Conservation (phyloP, 2,113 vertebrate genomes). For the Ammospiza nelsoni region DNA sequence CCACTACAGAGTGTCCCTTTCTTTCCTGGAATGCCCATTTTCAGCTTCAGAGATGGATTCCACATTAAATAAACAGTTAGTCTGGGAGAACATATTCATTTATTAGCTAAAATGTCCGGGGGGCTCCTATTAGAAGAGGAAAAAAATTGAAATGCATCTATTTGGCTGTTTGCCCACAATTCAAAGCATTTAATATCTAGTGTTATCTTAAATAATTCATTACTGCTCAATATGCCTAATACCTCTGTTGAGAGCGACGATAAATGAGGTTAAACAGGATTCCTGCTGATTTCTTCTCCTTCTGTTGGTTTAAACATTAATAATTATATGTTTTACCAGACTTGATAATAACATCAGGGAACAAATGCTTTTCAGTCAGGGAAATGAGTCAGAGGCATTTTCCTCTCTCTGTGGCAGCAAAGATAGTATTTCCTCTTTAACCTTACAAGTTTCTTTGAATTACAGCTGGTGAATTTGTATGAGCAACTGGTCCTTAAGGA, state of each 20-base stretch:
- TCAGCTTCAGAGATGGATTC: not conserved
- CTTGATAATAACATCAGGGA: not conserved
- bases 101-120: not conserved
- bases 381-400: slow-evolving; percentile 8
- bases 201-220: slow-evolving; percentile 65
- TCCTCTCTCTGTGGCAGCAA: not conserved
- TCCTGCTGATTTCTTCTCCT: slow-evolving; percentile 47
- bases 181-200: slow-evolving; percentile 48
- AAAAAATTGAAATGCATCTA: slow-evolving; percentile 2
- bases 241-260: slow-evolving; percentile 8
- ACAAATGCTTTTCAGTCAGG: not conserved
- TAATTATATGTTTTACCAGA: slow-evolving; percentile 48
- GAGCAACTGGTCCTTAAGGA: not conserved
- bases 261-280: slow-evolving; percentile 56
- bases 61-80: not conserved
- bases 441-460: not conserved
- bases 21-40: not conserved
- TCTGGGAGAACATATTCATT: not conserved
- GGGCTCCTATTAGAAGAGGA: not conserved
- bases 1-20: not conserved
- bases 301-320: slow-evolving; percentile 45
- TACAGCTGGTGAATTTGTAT: not conserved
- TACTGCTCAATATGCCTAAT: slow-evolving; percentile 22
- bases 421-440: not conserved
- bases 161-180: slow-evolving; percentile 38